A percentile compares a stretch with the other conserved stretches of the same genome.
Conservation (phyloP, 2,113 vertebrate species). For the Herpetotheres cachinnans region DNA sequence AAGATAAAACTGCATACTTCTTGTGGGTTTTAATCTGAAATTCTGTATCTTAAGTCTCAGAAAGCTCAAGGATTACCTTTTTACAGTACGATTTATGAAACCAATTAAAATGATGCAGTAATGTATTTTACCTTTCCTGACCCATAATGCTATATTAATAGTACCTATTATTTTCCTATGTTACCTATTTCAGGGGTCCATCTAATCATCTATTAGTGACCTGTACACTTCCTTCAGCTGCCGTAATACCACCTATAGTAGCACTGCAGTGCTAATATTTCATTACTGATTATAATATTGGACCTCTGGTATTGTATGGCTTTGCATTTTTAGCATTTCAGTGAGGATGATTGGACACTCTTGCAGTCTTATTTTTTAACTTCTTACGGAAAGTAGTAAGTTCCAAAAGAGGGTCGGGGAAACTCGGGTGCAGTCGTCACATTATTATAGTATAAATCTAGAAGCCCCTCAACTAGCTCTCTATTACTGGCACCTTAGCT, state of each 20-base stretch:
- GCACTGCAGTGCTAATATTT: background rate
- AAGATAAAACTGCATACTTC: background rate
- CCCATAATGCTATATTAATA: background rate
- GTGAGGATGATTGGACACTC: background rate
- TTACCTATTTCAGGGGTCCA: background rate
- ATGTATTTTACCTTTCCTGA: background rate
- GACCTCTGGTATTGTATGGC: background rate
- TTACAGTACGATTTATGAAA: background rate
- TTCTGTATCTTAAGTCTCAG: background rate
- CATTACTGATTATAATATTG: background rate
- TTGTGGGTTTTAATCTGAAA: background rate
- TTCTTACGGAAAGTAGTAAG: background rate
- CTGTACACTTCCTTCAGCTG: background rate
- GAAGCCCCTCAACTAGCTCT: background rate
- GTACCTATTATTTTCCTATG: background rate
- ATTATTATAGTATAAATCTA: background rate
- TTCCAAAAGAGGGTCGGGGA: background rate
- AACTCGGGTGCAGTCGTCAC: background rate
- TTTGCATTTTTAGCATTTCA: background rate
- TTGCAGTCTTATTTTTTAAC: background rate
- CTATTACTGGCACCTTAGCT: background rate
- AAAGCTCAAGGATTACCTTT: constrained; percentile 13
- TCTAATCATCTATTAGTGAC: background rate
- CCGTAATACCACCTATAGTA: background rate
- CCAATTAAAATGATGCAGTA: background rate